Conservation (phyloP, 2,113 vertebrate genomes). For the Xenus cinereus region DNA sequence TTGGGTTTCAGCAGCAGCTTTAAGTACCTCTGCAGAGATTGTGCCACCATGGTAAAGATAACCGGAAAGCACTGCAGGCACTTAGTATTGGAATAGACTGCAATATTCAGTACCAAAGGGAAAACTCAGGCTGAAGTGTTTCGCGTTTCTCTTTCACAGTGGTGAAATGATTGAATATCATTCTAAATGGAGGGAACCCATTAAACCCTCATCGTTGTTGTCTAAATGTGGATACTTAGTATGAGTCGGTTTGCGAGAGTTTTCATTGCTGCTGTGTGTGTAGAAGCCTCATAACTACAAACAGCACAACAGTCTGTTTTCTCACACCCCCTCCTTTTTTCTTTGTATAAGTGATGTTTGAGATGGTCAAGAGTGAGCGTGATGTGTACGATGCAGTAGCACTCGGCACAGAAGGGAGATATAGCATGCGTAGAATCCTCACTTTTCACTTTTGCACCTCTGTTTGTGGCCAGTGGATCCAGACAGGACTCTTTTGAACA, state of each 20-base stretch:
- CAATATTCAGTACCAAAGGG: not conserved
- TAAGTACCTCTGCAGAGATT: not conserved
- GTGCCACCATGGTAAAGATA: not conserved
- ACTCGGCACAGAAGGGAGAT: not conserved
- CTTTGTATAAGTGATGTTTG: not conserved
- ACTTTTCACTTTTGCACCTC: not conserved
- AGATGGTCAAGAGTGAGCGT: not conserved
- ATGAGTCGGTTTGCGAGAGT: not conserved
- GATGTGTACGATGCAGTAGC: not conserved
- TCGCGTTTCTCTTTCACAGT: not conserved
- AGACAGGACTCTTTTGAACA: not conserved
- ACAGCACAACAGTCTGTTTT: not conserved
- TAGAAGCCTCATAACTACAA: not conserved
- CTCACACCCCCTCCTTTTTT: not conserved
- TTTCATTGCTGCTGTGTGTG: not conserved
- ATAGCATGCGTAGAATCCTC: not conserved
- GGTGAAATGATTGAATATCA: not conserved
- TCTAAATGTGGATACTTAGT: not conserved
- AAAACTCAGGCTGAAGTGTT: not conserved
- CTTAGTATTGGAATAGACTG: not conserved
- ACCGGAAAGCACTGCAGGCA: not conserved
- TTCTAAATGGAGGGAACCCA: not conserved
- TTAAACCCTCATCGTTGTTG: not conserved
- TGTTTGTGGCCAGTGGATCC: not conserved
- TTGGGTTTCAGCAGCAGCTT: not conserved